A percentile compares a stretch with the other conserved stretches of the same genome.
Conservation (phyloP, 2,797 vertebrate genomes). For the Rhynchotus rufescens region DNA sequence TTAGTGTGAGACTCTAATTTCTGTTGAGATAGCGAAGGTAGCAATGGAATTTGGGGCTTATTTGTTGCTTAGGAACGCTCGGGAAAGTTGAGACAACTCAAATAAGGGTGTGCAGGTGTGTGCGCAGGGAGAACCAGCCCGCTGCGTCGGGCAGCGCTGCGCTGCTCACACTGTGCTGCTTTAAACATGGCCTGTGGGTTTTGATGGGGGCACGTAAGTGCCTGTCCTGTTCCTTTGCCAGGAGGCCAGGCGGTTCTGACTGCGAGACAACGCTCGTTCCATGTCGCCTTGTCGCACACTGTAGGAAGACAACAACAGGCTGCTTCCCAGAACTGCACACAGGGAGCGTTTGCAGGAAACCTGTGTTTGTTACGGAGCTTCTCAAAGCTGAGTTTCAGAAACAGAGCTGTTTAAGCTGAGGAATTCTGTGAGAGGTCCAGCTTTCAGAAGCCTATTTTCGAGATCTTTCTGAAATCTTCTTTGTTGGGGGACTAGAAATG, state of each 20-base stretch:
- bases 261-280: background rate
- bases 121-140: background rate
- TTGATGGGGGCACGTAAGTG: background rate
- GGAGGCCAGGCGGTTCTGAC: background rate
- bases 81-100: background rate
- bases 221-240: background rate
- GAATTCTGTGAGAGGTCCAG: background rate
- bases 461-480: background rate
- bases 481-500: background rate
- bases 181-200: background rate
- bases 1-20: background rate
- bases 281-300: background rate
- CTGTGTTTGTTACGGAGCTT: background rate
- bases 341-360: background rate
- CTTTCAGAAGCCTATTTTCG: background rate
- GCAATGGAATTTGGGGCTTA: background rate
- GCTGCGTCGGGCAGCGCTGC: background rate
- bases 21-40: background rate
- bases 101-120: background rate
- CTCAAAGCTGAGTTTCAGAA: background rate
- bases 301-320: background rate
- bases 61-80: background rate
- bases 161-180: background rate
- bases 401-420: background rate
- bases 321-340: background rate